phyloP scores from a whole-genome alignment of 2,113 vertebrate species.

The Sphaerodactylus townsendi region DNA sequence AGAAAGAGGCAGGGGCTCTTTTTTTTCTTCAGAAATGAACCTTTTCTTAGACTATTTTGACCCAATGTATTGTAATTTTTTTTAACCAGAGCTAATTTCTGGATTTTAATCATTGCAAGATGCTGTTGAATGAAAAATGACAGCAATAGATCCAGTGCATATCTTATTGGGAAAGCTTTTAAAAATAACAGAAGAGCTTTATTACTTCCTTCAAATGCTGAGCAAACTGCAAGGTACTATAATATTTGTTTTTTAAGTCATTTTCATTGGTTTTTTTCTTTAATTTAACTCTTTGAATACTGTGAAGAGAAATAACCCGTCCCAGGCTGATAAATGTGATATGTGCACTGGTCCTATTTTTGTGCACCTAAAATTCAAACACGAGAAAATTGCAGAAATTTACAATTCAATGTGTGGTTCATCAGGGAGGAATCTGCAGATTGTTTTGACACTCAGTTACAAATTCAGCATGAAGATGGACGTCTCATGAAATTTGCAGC shows the following conservation, averaged over 20 bases:
- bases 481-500: conserved; percentile 86
- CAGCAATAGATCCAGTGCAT: conserved; percentile 13
- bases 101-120: conserved; percentile 14
- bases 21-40: conserved; percentile 18
- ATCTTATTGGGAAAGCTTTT: conserved; percentile 23
- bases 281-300: conserved; percentile 65
- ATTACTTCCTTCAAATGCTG: conserved; percentile 25
- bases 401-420: conserved; percentile 85
- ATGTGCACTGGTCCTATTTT: conserved; percentile 69
- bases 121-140: background rate
- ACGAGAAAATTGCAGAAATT: conserved; percentile 80
- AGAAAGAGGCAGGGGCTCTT: conserved; percentile 15
- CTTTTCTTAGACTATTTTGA: conserved; percentile 25
- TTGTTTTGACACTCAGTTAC: conserved; percentile 89
- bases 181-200: conserved; percentile 9
- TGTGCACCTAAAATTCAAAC: conserved; percentile 75
- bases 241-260: background rate
- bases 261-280: conserved; percentile 25
- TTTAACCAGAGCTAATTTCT: conserved; percentile 37
- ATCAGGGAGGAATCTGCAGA: conserved; percentile 81
- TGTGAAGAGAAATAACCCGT: conserved; percentile 49
- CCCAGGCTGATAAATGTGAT: conserved; percentile 54
- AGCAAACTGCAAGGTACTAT: conserved; percentile 44
- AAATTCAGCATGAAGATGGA: conserved; percentile 87
- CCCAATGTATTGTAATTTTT: too few relatives aligned